Percentiles rank a stretch among this genome's conserved stretches.
Evolutionary conservation across 2,888 invertebrate species (phyloP).

Genomic region (Drosophila melanosoma): DNA sequence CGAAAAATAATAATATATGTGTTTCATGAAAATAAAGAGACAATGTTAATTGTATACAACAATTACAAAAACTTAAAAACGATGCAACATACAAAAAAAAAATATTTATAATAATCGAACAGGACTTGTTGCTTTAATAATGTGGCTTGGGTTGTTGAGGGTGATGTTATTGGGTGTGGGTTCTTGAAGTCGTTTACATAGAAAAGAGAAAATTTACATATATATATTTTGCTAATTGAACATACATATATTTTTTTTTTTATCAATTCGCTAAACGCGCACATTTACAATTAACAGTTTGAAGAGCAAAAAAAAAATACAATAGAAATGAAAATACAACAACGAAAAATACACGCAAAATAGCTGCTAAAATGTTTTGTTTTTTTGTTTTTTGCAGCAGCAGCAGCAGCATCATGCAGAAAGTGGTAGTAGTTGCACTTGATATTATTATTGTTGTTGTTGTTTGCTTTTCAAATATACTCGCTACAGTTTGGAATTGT

Average conservation of each 20-base stretch:
- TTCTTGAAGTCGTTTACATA: slow-evolving; percentile 21
- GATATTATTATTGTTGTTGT: slow-evolving; percentile 4
- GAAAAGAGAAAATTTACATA: slow-evolving; percentile 48
- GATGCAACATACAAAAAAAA: slow-evolving; percentile 57
- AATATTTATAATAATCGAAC: slow-evolving; percentile 33
- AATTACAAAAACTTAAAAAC: slow-evolving; percentile 60
- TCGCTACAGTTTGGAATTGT: neutral
- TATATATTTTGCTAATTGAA: slow-evolving; percentile 65
- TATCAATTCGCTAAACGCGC: slow-evolving; percentile 47
- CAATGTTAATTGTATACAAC: slow-evolving; percentile 37
- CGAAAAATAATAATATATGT: slow-evolving; percentile 9
- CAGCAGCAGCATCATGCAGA: slow-evolving; percentile 27
- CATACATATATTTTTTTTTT: slow-evolving; percentile 57
- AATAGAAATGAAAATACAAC: slow-evolving; percentile 17
- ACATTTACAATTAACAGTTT: slow-evolving; percentile 27
- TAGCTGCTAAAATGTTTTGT: slow-evolving; percentile 20
- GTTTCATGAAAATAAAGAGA: slow-evolving; percentile 24
- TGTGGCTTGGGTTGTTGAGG: neutral
- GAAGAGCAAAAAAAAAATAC: slow-evolving; percentile 7
- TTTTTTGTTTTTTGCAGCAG: slow-evolving; percentile 16
- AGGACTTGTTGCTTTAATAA: slow-evolving; percentile 35
- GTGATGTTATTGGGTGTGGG: neutral
- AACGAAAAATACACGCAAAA: slow-evolving; percentile 34
- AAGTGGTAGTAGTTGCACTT: slow-evolving; percentile 14
- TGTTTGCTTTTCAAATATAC: slow-evolving; percentile 13